phyloP scores from a whole-genome alignment of 1,140 invertebrate species.

The Adoxophyes honmai region DNA sequence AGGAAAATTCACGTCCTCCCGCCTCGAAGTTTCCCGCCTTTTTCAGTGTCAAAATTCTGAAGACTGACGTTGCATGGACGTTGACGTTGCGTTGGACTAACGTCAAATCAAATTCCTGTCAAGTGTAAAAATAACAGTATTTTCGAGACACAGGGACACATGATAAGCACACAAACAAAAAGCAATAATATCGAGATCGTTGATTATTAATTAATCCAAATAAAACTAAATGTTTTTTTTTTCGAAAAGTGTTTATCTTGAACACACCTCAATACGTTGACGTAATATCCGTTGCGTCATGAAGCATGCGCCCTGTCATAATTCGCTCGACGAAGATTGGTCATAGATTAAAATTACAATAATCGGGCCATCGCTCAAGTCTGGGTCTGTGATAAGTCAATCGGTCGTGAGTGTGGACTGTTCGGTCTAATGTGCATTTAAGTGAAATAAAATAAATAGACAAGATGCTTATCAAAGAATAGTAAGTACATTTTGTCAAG shows the following conservation, averaged over 20 bases:
- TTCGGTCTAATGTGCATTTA: constrained; percentile 68
- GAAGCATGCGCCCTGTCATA: constrained; percentile 75
- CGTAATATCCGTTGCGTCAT: constrained; percentile 74
- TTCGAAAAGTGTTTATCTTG: too few relatives aligned
- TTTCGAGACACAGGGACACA: too few relatives aligned
- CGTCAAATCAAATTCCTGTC: constrained; percentile 2
- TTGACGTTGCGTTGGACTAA: constrained; percentile 6
- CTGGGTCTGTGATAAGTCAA: constrained; percentile 68
- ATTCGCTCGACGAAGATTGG: constrained; percentile 55
- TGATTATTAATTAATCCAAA: too few relatives aligned
- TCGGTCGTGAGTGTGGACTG: constrained; percentile 63
- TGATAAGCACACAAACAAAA: too few relatives aligned
- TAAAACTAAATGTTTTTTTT: too few relatives aligned
- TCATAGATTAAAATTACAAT: constrained; percentile 72
- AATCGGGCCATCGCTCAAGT: constrained; percentile 66
- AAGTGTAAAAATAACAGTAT: too few relatives aligned
- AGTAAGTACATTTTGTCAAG: constrained; percentile 58
- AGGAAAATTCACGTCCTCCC: too few relatives aligned
- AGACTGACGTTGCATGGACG: too few relatives aligned
- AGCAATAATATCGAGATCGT: too few relatives aligned
- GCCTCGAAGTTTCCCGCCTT: too few relatives aligned
- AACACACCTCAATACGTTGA: constrained; percentile 49
- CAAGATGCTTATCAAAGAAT: constrained; percentile 75
- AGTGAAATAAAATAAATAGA: constrained; percentile 61
- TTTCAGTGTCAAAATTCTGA: too few relatives aligned